phyloP scores from a whole-genome alignment of 1,140 invertebrate species.

The Lethrus apterus region DNA sequence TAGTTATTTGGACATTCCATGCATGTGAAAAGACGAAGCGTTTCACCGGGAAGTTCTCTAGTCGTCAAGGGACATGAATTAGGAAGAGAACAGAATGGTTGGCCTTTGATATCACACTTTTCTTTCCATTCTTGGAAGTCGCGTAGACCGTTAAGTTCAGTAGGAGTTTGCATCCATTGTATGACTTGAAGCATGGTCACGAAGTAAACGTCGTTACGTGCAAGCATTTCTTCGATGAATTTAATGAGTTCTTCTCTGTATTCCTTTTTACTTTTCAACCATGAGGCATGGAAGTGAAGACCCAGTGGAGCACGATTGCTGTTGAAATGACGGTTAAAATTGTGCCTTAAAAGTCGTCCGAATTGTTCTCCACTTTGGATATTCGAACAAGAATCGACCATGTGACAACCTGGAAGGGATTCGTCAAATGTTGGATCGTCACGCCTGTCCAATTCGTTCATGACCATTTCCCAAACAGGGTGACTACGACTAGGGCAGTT shows the following conservation, averaged over 20 bases:
- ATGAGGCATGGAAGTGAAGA: slow-evolving; percentile 90
- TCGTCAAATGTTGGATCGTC: slow-evolving; percentile 89
- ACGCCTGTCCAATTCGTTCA: slow-evolving; percentile 87
- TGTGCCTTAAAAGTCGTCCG: slow-evolving; percentile 78
- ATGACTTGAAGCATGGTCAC: slow-evolving; percentile 90
- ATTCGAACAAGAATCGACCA: slow-evolving; percentile 90
- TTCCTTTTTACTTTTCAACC: slow-evolving; percentile 90
- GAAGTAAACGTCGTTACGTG: slow-evolving; percentile 86
- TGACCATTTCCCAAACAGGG: slow-evolving; percentile 92
- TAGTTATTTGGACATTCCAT: slow-evolving; percentile 95
- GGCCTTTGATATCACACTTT: slow-evolving; percentile 89
- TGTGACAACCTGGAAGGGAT: slow-evolving; percentile 84
- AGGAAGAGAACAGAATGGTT: slow-evolving; percentile 84
- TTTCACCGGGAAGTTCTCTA: slow-evolving; percentile 85
- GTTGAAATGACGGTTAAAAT: slow-evolving; percentile 88
- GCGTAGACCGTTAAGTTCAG: slow-evolving; percentile 73
- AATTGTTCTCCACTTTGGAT: slow-evolving; percentile 85
- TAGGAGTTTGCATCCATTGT: slow-evolving; percentile 96
- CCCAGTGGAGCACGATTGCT: slow-evolving; percentile 91
- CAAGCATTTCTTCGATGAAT: slow-evolving; percentile 89
- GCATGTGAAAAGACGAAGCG: slow-evolving; percentile 85
- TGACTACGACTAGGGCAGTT: slow-evolving; percentile 86
- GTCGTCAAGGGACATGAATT: slow-evolving; percentile 86
- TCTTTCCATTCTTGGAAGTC: slow-evolving; percentile 95
- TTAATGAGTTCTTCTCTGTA: slow-evolving; percentile 87